Evolutionary conservation across 2,113 vertebrate species (phyloP), one percentile per base, ranked within the genome.

Genomic region (Salvelinus sp.): DNA sequence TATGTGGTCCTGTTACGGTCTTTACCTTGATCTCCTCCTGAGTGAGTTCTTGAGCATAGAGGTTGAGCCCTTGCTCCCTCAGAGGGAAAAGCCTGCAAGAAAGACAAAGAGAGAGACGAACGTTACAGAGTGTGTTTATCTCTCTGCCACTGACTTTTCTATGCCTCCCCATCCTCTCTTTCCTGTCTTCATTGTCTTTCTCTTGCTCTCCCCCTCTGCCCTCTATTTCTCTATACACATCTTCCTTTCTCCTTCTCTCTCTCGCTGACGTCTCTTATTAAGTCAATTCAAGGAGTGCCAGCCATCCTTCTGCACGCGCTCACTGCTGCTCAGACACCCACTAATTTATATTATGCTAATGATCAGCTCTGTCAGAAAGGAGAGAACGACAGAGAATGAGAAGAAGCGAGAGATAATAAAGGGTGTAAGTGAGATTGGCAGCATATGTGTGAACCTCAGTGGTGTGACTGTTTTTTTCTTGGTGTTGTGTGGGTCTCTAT

Each of bases 41-140:
- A 92, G 96, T 98, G 92, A 99, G 93, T 93, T 99, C 98, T 87
- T 98, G 96, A 91, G 98, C 97, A 90, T 98, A 98, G 89, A 96
- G 98, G 93, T 98, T 99, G 83, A 99, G 94, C 86, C 98, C 98
- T 96, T 98, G 98, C 85, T 99, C 98, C 93, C 97, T 93, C 86
- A 98, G 90, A 65, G 98, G 98, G 64, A 99, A 98, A 87, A 99
- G 94, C 98, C 98, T 99, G 84, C 76, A 79, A 84, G 50, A 84
- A 1, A 1, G 62, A 77, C 10, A 70, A n/a, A 73, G 50, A 44
- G 13, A 66, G 10, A 67, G 5, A 25, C 1, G 3, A 65, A 12
- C 20, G 54, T 28, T 23, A 23, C 25, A 2, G 7, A 18, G 28
- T 28, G 18, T 28, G 18, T 6, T 67, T 68, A 12, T 54, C 10